Evolutionary conservation across 2,113 vertebrate genomes (phyloP), one percentile per base, ranked within the genome.

Genomic region (Rhea pennata): DNA sequence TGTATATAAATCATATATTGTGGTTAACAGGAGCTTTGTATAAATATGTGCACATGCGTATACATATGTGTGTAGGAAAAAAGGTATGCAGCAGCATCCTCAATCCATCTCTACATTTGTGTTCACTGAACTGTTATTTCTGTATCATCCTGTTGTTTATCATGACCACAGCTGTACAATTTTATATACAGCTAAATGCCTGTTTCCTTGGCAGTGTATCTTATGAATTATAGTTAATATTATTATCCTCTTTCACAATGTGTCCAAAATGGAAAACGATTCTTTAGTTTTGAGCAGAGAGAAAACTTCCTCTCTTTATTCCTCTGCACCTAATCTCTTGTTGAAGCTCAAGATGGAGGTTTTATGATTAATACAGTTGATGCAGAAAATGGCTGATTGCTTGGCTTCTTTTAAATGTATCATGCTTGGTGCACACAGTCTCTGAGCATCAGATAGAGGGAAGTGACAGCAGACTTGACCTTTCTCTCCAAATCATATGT

Each of bases 391-490:
- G 97, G 97, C 97, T 36, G 95, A 95, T 90, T 92, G 94, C 97
- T 87, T 88, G 96, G 96, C 95, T 97, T 96, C 96, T 75, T 90
- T 93, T 97, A 96, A 97, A 98, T 94, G 95, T 73, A 97, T 97
- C 96, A 72, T 94, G 98, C 97, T 98, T 81, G 2, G 89, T 79
- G 98, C 97, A 76, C 97, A 88, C 92, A 69, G 96, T 46, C 97
- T 92, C 92, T 40, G 93, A 97, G 97, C 97, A 96, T 97, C 97
- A 82, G 96, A 97, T 98, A 96, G 96, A 97, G 97, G 95, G 95
- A 97, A 75, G 92, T 97, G 98, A 94, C 98, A 98, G 98, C 96
- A 65, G 88, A 91, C 94, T 84, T 98, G 98, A 98, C 98, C 98
- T 98, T 98, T 98, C 97, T 79, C 93, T 98, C 88, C 78, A 75